These are phyloP conservation scores for Drosophila neonasuta DNA, from an alignment of 2,888 invertebrate species.

Conservation along the genomic window DNA sequence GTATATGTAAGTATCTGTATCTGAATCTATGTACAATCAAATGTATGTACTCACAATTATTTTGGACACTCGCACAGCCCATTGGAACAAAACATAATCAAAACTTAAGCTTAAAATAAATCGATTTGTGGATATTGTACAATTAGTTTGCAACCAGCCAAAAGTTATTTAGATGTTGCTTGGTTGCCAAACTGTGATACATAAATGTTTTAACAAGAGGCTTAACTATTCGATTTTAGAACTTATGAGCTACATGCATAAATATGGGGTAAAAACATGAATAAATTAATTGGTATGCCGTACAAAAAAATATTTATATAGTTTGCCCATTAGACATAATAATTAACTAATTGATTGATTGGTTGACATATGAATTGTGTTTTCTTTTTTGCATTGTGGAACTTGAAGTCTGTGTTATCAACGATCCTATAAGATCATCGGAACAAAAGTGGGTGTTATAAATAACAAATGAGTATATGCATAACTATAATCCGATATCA, in stretches of 20 bases:
- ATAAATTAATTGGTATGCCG: conserved; percentile 58
- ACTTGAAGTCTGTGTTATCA: background rate
- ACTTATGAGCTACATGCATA: conserved; percentile 31
- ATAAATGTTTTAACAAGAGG: conserved; percentile 18
- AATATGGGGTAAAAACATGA: conserved; percentile 40
- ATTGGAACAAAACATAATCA: conserved; percentile 53
- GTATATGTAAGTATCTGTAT: conserved; percentile 10
- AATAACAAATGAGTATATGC: conserved; percentile 61
- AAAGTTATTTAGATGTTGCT: background rate
- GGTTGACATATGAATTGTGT: conserved; percentile 2
- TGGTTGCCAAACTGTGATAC: conserved; percentile 1
- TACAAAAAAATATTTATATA: conserved; percentile 14
- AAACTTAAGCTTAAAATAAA: conserved; percentile 9
- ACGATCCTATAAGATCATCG: background rate
- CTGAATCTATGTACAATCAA: conserved; percentile 35
- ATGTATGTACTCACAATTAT: conserved; percentile 40
- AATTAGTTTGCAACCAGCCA: conserved; percentile 19
- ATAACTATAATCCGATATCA: conserved; percentile 14
- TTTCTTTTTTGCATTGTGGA: conserved; percentile 4
- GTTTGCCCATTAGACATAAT: conserved; percentile 12
- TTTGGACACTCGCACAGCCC: conserved; percentile 73
- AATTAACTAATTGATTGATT: conserved; percentile 12
- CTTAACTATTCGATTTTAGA: conserved; percentile 42
- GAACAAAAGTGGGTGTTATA: conserved; percentile 24
- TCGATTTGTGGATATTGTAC: conserved; percentile 10